Percentiles rank a stretch among this genome's conserved stretches.
phyloP scores from a whole-genome alignment of 2,888 invertebrate genomes.

The Lissonota sp. region DNA sequence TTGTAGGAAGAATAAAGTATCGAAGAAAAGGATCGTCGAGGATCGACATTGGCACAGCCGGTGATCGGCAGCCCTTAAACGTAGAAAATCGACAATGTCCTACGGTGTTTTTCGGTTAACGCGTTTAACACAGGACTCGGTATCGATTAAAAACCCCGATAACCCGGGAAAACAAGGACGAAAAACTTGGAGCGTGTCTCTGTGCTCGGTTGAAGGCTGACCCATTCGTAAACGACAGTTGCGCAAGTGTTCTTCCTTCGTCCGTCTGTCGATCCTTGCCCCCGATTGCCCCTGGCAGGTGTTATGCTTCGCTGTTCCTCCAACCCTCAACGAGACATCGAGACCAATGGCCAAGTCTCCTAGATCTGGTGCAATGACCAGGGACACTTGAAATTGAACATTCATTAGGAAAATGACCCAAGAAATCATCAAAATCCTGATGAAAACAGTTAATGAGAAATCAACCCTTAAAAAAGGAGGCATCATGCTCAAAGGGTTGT shows the following conservation, averaged over 20 bases:
- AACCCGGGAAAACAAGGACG: conserved; percentile 55
- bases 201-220: conserved; percentile 27
- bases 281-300: conserved; percentile 73
- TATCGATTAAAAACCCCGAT: conserved; percentile 53
- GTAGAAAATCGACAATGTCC: conserved; percentile 42
- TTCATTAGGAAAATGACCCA: not conserved
- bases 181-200: conserved; percentile 13
- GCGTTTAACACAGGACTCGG: conserved; percentile 30
- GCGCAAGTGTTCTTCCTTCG: conserved; percentile 75
- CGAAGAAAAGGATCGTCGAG: conserved; percentile 26
- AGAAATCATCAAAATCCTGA: too few species aligned
- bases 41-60: conserved; percentile 47
- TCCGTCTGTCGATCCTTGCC: conserved; percentile 73
- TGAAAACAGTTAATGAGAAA: too few species aligned
- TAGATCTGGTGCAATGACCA: conserved; percentile 17
- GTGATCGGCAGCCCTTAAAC: conserved; percentile 42
- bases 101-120: conserved; percentile 27
- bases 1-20: conserved; percentile 10
- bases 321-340: conserved; percentile 38
- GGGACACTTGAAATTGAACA: conserved; percentile 7
- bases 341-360: not conserved
- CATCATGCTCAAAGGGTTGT: too few species aligned
- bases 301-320: conserved; percentile 70
- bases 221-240: conserved; percentile 74
- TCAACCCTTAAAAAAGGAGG: too few species aligned